A percentile compares a stretch with the other conserved stretches of the same genome.
Conservation (phyloP, 2,888 invertebrate genomes). For the Agrotis clavis region DNA sequence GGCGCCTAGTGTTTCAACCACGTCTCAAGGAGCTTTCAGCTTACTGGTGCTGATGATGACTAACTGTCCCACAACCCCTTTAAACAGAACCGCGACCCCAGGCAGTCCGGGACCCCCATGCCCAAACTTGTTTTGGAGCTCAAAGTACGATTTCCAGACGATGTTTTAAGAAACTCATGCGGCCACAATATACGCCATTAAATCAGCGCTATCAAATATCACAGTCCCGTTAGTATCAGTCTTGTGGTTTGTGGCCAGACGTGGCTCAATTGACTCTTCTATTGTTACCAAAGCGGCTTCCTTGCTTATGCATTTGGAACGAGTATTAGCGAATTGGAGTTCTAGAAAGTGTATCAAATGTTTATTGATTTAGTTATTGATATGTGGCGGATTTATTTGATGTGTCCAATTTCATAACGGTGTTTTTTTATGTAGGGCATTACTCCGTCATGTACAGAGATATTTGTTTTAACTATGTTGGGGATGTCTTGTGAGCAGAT, state of each 20-base stretch:
- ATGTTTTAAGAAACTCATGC: not conserved
- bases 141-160: too few species aligned
- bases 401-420: conserved; percentile 1
- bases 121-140: too few species aligned
- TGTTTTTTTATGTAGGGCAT: not conserved
- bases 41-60: too few species aligned
- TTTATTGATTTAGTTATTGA: conserved; percentile 25
- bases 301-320: conserved; percentile 53
- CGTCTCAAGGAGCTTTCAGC: too few species aligned
- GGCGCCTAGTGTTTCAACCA: too few species aligned
- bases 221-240: conserved; percentile 56
- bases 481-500: too few species aligned
- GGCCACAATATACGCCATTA: conserved; percentile 35
- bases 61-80: too few species aligned
- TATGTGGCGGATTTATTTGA: not conserved
- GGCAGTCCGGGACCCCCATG: too few species aligned
- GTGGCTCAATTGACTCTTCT: conserved; percentile 56
- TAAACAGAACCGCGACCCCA: too few species aligned
- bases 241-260: conserved; percentile 62
- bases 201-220: conserved; percentile 57
- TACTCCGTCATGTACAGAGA: too few species aligned
- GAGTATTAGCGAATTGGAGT: conserved; percentile 42
- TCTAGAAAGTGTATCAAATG: conserved; percentile 53
- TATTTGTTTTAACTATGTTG: too few species aligned
- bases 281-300: conserved; percentile 58